A percentile compares a stretch with the other conserved stretches of the same genome.
Conservation (phyloP, 1,140 invertebrate genomes). For the Drosophila burlai region DNA sequence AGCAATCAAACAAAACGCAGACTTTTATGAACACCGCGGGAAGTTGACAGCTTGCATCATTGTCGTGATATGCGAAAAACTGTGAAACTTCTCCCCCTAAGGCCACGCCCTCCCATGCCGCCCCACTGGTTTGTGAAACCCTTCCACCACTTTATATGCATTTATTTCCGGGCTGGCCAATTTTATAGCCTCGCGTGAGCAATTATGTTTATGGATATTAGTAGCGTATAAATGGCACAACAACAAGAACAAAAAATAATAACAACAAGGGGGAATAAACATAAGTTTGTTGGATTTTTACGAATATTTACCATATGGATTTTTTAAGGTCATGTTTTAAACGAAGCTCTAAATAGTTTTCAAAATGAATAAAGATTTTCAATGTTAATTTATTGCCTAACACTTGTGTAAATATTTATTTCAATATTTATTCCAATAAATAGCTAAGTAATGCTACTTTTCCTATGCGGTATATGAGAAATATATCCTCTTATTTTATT, state of each 20-base stretch:
- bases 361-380: not conserved
- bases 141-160: not conserved
- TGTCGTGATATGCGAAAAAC: conserved; percentile 72
- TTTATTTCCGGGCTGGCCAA: conserved; percentile 40
- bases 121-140: not conserved
- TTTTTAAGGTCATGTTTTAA: conserved; percentile 15
- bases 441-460: no score
- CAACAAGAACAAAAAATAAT: conserved; percentile 1
- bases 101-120: not conserved
- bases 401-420: not conserved
- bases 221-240: conserved; percentile 53
- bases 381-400: not conserved
- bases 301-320: not conserved
- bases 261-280: conserved; percentile 5
- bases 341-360: not conserved
- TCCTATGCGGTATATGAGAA: not conserved
- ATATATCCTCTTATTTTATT: not conserved
- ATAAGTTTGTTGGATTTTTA: conserved; percentile 11
- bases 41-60: conserved; percentile 84
- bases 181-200: conserved; percentile 79
- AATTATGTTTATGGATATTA: conserved; percentile 77
- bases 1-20: conserved; percentile 79
- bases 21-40: conserved; percentile 83
- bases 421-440: no score
- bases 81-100: conserved; percentile 32